phyloP scores from a whole-genome alignment of 2,113 vertebrate genomes.

The Empidonax traillii region DNA sequence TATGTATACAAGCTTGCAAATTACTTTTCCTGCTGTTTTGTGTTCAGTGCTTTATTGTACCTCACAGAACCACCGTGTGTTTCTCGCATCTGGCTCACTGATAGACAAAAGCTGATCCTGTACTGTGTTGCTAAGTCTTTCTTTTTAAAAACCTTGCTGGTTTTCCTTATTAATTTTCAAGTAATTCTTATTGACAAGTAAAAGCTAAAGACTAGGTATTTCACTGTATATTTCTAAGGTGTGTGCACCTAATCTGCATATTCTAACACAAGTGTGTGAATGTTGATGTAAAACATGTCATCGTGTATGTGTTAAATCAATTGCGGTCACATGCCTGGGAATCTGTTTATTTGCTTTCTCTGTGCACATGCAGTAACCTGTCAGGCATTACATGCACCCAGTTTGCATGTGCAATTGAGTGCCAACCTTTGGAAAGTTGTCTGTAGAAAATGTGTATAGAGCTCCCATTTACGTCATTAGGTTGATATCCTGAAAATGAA shows the following conservation, averaged over 20 bases:
- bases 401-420: not conserved
- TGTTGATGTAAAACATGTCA: not conserved
- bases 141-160: not conserved
- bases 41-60: constrained; percentile 59
- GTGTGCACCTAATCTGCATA: not conserved
- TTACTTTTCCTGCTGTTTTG: constrained; percentile 62
- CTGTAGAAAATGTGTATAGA: not conserved
- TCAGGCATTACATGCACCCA: not conserved
- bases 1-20: constrained; percentile 80
- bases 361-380: not conserved
- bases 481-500: not conserved
- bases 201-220: not conserved
- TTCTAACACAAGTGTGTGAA: not conserved
- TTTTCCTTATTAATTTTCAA: not conserved
- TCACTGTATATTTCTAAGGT: not conserved
- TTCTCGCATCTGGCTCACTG: constrained; percentile 14
- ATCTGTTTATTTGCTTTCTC: not conserved
- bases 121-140: not conserved
- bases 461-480: not conserved
- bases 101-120: not conserved
- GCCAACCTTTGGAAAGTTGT: not conserved
- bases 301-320: not conserved
- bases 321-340: not conserved
- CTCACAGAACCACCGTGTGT: constrained; percentile 12
- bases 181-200: not conserved